Conservation (phyloP, 2,113 vertebrate species). For the Elachura formosa region DNA sequence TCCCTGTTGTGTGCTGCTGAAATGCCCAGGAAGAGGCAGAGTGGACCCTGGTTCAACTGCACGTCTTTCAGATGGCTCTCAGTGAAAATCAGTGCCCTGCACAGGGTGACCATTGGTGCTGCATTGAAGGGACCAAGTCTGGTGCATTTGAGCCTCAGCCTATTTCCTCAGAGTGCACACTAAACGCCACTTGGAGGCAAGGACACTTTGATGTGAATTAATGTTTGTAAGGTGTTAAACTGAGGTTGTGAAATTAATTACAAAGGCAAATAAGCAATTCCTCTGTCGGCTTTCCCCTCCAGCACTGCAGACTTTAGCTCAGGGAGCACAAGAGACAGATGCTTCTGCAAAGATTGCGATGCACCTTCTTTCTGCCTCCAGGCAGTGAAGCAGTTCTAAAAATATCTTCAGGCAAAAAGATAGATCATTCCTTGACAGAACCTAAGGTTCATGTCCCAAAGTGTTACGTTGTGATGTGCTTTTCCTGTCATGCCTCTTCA, state of each 20-base stretch:
- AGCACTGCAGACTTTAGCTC: background rate
- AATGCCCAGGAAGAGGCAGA: background rate
- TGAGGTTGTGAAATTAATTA: background rate
- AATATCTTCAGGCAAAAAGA: background rate
- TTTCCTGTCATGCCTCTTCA: background rate
- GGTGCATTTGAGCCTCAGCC: background rate
- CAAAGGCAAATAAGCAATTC: background rate
- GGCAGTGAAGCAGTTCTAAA: background rate
- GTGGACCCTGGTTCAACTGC: background rate
- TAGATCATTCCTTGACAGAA: background rate
- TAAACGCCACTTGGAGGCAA: background rate
- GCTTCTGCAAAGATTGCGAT: background rate
- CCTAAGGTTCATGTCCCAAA: background rate
- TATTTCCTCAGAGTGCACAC: background rate
- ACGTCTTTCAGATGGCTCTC: background rate
- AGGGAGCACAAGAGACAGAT: background rate
- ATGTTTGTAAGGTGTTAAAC: background rate
- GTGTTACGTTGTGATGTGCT: background rate
- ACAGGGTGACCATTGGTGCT: background rate
- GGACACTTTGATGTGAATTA: background rate
- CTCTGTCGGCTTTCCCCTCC: background rate
- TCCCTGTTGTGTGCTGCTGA: background rate
- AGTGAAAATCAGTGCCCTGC: background rate
- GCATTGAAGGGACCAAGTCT: background rate
- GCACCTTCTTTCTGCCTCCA: background rate